Conservation (phyloP, 92 coral and sea anemone genomes). For the Bergia puertoricense region DNA sequence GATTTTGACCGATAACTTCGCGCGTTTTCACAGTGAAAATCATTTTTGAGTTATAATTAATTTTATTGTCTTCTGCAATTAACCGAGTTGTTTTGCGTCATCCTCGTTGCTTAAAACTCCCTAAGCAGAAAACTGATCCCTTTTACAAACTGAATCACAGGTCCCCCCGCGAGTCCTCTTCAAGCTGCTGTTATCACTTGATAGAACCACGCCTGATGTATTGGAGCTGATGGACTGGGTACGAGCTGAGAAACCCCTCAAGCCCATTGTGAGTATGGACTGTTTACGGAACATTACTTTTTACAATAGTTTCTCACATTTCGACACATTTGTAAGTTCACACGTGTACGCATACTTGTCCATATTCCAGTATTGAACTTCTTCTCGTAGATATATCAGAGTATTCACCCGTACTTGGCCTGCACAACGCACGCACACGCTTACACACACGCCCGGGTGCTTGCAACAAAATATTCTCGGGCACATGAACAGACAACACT, state of each 20-base stretch:
- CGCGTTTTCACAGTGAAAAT: no score
- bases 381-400: not conserved
- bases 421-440: not conserved
- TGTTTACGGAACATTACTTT: not conserved
- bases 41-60: no score
- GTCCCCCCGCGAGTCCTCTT: constrained; percentile 88
- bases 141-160: constrained; percentile 34
- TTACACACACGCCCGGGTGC: no score
- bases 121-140: not conserved
- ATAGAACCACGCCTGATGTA: constrained; percentile 79
- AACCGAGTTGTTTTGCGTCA: no score
- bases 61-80: no score
- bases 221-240: constrained; percentile 89
- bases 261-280: constrained; percentile 76
- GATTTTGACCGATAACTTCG: no score
- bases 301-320: not conserved
- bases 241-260: constrained; percentile 83
- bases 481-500: no score
- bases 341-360: not conserved
- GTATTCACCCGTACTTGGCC: not conserved
- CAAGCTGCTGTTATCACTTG: constrained; percentile 80
- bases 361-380: not conserved
- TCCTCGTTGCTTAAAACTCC: no score
- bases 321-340: not conserved
- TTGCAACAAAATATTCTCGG: no score